phyloP scores from a whole-genome alignment of 92 coral and sea anemone species.

The Phymanthus crucifer region DNA sequence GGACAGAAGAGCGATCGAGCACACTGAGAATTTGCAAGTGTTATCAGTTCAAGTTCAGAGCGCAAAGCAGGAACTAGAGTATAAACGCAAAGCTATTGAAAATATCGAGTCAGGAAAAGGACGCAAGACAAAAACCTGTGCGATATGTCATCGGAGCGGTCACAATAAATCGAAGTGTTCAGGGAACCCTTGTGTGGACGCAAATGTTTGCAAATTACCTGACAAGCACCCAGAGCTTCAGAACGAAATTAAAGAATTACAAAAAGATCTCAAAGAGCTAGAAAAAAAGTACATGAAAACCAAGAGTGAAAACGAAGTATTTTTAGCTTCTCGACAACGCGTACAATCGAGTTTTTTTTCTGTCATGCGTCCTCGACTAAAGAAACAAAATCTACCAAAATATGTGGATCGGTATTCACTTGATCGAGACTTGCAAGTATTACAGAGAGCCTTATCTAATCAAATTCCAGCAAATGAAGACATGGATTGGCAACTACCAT shows the following conservation, averaged over 20 bases:
- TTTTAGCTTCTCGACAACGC: neutral
- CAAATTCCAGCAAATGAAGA: constrained; percentile 26
- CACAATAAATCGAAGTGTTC: constrained; percentile 42
- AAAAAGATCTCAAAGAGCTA: neutral
- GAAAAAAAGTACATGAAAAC: neutral
- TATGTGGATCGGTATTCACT: constrained; percentile 25
- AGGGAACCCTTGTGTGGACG: neutral
- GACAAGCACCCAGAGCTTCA: neutral
- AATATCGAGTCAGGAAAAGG: constrained; percentile 3
- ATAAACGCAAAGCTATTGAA: constrained; percentile 33
- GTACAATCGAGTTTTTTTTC: constrained; percentile 19
- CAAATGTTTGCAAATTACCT: neutral
- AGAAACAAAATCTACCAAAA: constrained; percentile 32
- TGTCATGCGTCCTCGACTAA: constrained; percentile 31
- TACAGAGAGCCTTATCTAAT: constrained; percentile 28
- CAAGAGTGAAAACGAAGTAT: neutral
- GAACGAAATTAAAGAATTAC: neutral
- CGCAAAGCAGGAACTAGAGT: constrained; percentile 20
- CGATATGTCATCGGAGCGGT: constrained; percentile 39
- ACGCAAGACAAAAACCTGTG: constrained; percentile 20
- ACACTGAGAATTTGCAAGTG: constrained; percentile 41
- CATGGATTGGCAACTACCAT: constrained; percentile 44
- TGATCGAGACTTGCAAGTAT: constrained; percentile 25
- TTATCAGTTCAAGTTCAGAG: constrained; percentile 42
- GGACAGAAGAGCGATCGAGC: constrained; percentile 46